These are phyloP conservation scores for Opisthocomus hoazin DNA, from an alignment of 2,113 vertebrate genomes.

Conservation along the genomic window DNA sequence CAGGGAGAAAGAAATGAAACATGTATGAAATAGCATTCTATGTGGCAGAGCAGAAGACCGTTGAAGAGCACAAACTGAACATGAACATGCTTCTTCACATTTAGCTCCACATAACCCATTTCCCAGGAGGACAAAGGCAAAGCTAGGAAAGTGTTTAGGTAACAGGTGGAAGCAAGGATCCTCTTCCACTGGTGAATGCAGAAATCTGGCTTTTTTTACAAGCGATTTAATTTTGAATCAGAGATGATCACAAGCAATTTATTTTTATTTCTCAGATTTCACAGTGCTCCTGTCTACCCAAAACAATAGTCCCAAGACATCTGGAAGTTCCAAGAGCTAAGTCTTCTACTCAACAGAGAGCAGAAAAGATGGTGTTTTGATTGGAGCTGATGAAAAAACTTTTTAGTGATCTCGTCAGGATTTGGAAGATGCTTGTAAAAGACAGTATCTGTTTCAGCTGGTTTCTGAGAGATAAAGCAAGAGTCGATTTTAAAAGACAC, in stretches of 20 bases:
- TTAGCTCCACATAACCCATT: not conserved
- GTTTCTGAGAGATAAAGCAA: not conserved
- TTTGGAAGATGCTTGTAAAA: not conserved
- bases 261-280: not conserved
- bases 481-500: not conserved
- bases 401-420: not conserved
- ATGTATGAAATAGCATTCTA: not conserved
- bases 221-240: not conserved
- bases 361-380: not conserved
- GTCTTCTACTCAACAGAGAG: not conserved
- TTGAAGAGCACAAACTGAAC: not conserved
- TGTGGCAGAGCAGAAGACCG: not conserved
- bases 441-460: not conserved
- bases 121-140: not conserved
- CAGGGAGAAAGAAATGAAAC: not conserved
- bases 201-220: not conserved
- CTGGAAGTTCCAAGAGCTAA: not conserved
- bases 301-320: not conserved
- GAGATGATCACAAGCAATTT: not conserved
- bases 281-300: not conserved
- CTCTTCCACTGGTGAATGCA: not conserved
- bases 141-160: not conserved
- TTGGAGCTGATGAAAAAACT: not conserved
- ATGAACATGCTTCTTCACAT: not conserved
- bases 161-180: not conserved